A percentile compares a stretch with the other conserved stretches of the same genome.
phyloP scores from a whole-genome alignment of 2,888 invertebrate genomes.

The Oligia fasciuncula region DNA sequence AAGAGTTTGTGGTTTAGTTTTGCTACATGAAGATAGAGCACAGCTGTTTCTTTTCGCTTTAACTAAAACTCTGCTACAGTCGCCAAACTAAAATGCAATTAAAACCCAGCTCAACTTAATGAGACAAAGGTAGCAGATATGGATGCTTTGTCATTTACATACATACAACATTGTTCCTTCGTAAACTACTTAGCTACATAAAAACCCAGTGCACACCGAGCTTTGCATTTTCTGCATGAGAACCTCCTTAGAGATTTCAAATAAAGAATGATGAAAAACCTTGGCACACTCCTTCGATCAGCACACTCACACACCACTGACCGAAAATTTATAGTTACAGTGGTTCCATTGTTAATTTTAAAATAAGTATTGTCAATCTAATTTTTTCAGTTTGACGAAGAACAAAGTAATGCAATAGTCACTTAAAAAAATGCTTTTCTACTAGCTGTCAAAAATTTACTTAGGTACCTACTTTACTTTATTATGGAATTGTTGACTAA shows the following conservation, averaged over 20 bases:
- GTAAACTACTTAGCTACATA: background rate
- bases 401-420: background rate
- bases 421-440: background rate
- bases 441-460: too few species aligned
- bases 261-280: constrained; percentile 20
- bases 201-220: background rate
- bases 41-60: background rate
- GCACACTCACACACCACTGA: constrained; percentile 20
- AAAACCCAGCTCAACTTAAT: constrained; percentile 7
- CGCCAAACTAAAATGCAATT: constrained; percentile 12
- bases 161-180: background rate
- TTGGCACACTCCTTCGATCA: constrained; percentile 39
- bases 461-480: too few species aligned
- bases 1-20: too few species aligned
- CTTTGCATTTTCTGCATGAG: constrained; percentile 8
- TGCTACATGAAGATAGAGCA: too few species aligned
- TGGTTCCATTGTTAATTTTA: constrained; percentile 17
- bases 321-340: constrained; percentile 9
- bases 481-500: background rate
- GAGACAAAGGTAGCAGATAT: background rate
- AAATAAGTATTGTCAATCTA: background rate
- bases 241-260: constrained; percentile 30
- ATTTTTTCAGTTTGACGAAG: background rate
- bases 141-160: constrained; percentile 3
- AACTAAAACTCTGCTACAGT: background rate